Evolutionary conservation across 2,888 invertebrate species (phyloP).

Genomic region (Metopia argyrocephala): DNA sequence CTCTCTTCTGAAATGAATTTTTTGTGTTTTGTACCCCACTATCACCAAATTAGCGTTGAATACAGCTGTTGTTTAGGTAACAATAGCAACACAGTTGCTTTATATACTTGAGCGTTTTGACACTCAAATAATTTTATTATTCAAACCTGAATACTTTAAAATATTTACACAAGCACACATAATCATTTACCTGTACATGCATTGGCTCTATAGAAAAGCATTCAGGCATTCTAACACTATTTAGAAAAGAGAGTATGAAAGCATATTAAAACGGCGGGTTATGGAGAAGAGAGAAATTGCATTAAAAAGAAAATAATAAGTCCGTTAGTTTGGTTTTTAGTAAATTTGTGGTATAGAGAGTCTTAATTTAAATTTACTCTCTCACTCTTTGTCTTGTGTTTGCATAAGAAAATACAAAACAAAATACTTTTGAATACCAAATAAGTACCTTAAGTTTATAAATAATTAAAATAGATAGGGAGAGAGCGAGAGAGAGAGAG

Average conservation of each 20-base stretch:
- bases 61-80: neutral
- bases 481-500: neutral
- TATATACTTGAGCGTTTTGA: conserved; percentile 23
- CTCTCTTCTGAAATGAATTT: too few species aligned
- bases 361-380: conserved; percentile 14
- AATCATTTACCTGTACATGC: neutral
- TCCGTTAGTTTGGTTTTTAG: too few species aligned
- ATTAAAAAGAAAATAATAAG: too few species aligned
- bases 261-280: neutral
- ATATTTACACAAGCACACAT: neutral
- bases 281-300: neutral
- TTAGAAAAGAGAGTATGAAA: neutral
- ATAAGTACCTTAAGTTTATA: too few species aligned
- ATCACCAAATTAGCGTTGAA: neutral
- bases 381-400: neutral
- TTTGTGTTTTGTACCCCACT: neutral
- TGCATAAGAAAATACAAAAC: neutral
- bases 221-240: neutral
- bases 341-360: conserved; percentile 6
- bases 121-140: conserved; percentile 7
- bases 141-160: neutral
- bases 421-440: neutral
- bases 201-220: neutral
- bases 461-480: too few species aligned
- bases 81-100: neutral